Evolutionary conservation across 2,888 invertebrate species (phyloP), one percentile per base, ranked within the genome.

Genomic region (Pachliopta kotzebuea): DNA sequence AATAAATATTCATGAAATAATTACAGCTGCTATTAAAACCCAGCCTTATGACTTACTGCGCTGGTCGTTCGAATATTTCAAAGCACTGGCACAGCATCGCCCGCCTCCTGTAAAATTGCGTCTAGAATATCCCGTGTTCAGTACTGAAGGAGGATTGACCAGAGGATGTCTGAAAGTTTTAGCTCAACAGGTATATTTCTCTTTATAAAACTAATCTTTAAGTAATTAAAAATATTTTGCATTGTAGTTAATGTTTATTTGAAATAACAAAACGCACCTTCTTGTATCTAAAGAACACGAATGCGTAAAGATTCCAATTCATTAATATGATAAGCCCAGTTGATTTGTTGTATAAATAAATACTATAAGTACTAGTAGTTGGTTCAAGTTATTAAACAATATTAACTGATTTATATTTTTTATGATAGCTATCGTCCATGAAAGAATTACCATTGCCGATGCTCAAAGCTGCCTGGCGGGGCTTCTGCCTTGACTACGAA

Each of bases 11-110:
- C 37, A 21, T 24, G 14, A 20, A 2, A 24, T 1, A 11, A 55
- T 76, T 76, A 0, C 75, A 93, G 97, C 97, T 42, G 98, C 97
- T 0, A 97, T 98, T 65, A 94, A 96, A 74, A 97, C 97, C 4
- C 98, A 98, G 80, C 98, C 98, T 0, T 94, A 95, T 71, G 98
- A 98, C 88, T 92, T 98, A 0, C 91, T 98, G 0, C 93, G 94
- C 69, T 98, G 98, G 98, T 96, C 97, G 0, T 95, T 93, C 26
- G 94, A 95, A 14, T 96, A 96, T 81, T 98, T 97, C 85, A 93
- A 94, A 55, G 96, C 96, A 1, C 84, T 97, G 70, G 94, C 96
- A 0, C 92, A 96, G 62, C 94, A 95, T 49, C 92, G 95, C n/a
- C 93, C 94, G 0, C 97, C 97, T 0, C 97, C 97, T 0, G 95